phyloP scores from a whole-genome alignment of 2,888 invertebrate species.

The Heteropelma amictum region DNA sequence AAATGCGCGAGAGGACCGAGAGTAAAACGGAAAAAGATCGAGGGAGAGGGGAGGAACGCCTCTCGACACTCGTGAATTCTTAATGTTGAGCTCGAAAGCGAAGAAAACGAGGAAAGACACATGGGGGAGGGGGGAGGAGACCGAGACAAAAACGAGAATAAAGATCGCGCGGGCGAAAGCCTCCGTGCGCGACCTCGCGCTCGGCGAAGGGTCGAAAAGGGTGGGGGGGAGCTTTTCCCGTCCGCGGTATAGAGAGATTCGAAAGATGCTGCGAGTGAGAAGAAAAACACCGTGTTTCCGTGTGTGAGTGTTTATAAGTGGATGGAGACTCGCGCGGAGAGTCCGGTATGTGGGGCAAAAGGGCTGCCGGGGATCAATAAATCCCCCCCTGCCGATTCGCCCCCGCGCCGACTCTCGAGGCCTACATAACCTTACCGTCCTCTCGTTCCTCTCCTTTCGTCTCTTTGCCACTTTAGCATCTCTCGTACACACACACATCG shows the following conservation, averaged over 20 bases:
- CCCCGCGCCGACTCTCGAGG: constrained; percentile 54
- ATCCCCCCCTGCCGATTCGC: constrained; percentile 49
- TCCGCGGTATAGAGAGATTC: background rate
- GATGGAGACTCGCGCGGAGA: constrained; percentile 29
- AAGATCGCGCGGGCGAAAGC: constrained; percentile 41
- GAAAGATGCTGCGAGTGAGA: constrained; percentile 23
- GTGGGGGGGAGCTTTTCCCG: background rate
- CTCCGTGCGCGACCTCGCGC: background rate
- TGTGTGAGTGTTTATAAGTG: background rate
- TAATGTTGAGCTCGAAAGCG: constrained; percentile 31
- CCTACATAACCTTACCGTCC: constrained; percentile 50
- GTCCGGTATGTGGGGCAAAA: constrained; percentile 69
- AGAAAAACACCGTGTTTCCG: background rate
- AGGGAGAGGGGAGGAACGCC: background rate
- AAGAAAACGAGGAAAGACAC: constrained; percentile 40
- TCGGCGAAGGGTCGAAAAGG: background rate
- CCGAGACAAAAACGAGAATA: constrained; percentile 17
- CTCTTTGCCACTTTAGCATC: constrained; percentile 2
- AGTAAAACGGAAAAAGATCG: background rate
- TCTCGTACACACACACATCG: background rate
- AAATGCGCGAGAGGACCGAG: constrained; percentile 12
- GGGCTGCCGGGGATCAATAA: constrained; percentile 68
- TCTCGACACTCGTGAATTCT: constrained; percentile 33
- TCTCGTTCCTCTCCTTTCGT: constrained; percentile 9
- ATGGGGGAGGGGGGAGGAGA: constrained; percentile 41